Base-by-base conservation (phyloP, 2,888 invertebrate genomes). In the Mycalesis mineus region DNA sequence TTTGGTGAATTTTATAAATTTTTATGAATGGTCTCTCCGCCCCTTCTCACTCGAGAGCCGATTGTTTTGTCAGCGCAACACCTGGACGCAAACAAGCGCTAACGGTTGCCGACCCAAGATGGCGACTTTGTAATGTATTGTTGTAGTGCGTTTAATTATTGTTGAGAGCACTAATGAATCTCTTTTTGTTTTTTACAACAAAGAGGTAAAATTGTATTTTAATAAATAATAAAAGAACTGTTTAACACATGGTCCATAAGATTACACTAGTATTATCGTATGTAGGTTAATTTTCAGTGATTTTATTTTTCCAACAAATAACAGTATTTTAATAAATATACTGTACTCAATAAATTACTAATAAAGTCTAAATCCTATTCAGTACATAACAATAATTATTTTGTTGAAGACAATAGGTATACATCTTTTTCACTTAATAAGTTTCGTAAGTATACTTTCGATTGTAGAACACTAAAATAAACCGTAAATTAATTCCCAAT, bases 61-160 rank as follows among this genome's bases (percentile, higher is more conserved):
- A 88, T 88, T 89, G 89, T 89, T 89, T 88, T 88, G 89, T 88
- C 87, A 88, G 83, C 70, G 73, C 75, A 82, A 88, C 89, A 89
- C 89, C 88, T 88, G 88, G 88, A 84, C 72, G 74, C 80, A 78
- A 81, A 87, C 83, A 86, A 82, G 78, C 78, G 82, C 73, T 78
- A 72, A 68, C 64, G 64, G 67, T 66, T 65, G 75, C 77, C 67
- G 68, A 77, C 73, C 69, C 80, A 83, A 81, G 71, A 83, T 82
- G 78, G 81, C 78, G 77, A 72, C 72, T 69, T 58, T 61, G 58
- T 56, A 57, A 33, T 44, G 52, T 54, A 60, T 61, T 45, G 58
- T 58, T 54, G 29, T 57, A 13, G 14, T 42, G 31, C 13, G 15
- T 49, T 28, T 56, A 49, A 55, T 56, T 60, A 56, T 45, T 22